Base-by-base conservation (phyloP, 2,113 vertebrate species). In the Conger conger region DNA sequence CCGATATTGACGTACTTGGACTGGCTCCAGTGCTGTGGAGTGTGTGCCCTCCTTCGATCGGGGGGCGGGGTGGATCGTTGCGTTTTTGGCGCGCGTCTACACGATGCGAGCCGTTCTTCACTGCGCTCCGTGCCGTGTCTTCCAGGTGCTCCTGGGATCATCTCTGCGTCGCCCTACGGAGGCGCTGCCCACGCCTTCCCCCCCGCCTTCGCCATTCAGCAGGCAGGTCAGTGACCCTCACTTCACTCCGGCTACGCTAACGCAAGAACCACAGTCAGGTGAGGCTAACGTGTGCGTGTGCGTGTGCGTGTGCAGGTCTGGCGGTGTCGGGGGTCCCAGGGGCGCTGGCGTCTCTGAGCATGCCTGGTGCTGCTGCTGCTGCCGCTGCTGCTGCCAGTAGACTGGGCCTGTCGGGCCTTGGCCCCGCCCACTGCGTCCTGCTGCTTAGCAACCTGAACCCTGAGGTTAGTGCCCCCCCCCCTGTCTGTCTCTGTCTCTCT, bases 391-490 rank as follows among this genome's bases (percentile, higher is more conserved):
- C 97, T 0, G 97, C 98, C 0, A 96, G 96, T 85, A 95, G 97
- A 27, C 96, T 99, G 0, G 95, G 97, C 87, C 94, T 99, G 79
- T 93, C 95, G 0, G 96, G 97, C 86, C 94, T 98, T 30, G 76
- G 94, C 0, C 93, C 94, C 0, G 97, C 97, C 36, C 97, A 99
- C 90, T 96, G 96, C 0, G 98, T 99, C 89, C 92, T 99, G 89
- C 92, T 99, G 93, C 96, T 99, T 96, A 99, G 98, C 97, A 99
- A 98, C 91, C 96, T 99, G 80, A 97, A 96, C 91, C 94, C 97
- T 0, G 97, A 99, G 98, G 98, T 99, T 95, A 93, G 98, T 97
- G 92, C 83, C 73, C 83, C 84, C 40, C 6, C 35, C 23, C 27
- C n/a, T 33, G 23, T 73, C 68, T 33, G 20, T 30, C 68, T 73